Conservation (phyloP, 2,113 vertebrate species). For the Trogon melanurus region DNA sequence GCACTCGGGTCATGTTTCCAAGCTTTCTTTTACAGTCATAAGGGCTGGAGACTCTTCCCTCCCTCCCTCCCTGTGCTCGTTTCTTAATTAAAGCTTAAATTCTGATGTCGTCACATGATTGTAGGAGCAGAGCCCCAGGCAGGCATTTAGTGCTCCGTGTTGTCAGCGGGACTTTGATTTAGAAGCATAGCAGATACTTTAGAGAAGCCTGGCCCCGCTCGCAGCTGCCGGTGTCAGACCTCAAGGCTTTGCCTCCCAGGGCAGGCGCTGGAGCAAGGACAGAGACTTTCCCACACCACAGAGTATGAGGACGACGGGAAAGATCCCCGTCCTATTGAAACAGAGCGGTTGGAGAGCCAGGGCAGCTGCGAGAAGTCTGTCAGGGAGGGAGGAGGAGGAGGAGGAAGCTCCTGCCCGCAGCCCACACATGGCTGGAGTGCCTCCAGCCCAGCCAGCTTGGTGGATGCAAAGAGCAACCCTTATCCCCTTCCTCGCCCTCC, state of each 20-base stretch:
- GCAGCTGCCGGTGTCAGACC: neutral
- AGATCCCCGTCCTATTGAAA: neutral
- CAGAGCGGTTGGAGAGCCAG: neutral
- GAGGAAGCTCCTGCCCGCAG: neutral
- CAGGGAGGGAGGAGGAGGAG: neutral
- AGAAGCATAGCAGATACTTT: neutral
- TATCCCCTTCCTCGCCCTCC: neutral
- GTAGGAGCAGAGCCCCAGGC: constrained; percentile 47
- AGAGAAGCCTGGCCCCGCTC: neutral
- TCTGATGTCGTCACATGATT: constrained; percentile 14
- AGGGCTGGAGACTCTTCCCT: constrained; percentile 14
- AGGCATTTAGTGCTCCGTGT: constrained; percentile 26
- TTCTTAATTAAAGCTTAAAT: constrained; percentile 68
- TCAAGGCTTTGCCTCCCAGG: neutral
- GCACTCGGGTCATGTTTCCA: constrained; percentile 20
- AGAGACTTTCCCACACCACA: neutral
- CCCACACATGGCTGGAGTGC: neutral
- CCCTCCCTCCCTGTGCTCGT: neutral
- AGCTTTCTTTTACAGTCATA: constrained; percentile 18
- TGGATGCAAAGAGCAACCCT: neutral
- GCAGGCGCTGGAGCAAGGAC: neutral
- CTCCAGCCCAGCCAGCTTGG: neutral
- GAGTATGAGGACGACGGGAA: neutral
- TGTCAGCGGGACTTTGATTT: constrained; percentile 37
- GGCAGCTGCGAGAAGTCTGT: neutral